Evolutionary conservation across 2,888 invertebrate species (phyloP), one percentile per base, ranked within the genome.

Genomic region (Stomorhina lunata): DNA sequence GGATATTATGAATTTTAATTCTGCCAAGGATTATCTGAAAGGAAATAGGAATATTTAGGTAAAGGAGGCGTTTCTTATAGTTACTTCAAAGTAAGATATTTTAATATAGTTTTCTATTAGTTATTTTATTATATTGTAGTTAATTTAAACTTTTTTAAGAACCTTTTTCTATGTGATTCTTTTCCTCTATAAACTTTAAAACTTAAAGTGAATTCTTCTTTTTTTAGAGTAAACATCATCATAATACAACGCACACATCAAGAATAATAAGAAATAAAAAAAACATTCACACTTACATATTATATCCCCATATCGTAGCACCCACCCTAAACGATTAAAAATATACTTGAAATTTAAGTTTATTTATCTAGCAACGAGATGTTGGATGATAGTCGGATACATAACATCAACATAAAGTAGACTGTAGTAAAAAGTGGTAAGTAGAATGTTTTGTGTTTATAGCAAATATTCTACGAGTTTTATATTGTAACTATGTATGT

Each of bases 301-400:
- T 34, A 3, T n/a, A 22, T 12, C 9, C 10, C 10, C 50, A 32
- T 50, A 25, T 25, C 22, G 1, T 22, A 25, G 25, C 1, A 10
- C n/a, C 17, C 27, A 37, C 25, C 10, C 12, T 15, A 25, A 40
- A 6, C 15, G 27, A 12, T 10, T 37, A 53, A 65, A 55, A 43
- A 45, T 50, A 7, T n/a, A 63, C 69, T 69, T 68, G 61, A 69
- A 69, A 77, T 63, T 63, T 69, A 69, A 69, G 69, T 69, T 69
- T 77, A 32, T 69, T 77, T 77, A 69, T 63, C 43, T 50, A 68
- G 50, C 50, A 77, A 68, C 22, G 59, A 40, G 40, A 40, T 68
- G 15, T 12, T n/a, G n/a, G 27, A 53, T 68, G 48, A 40, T 22
- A 53, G 53, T 7, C 37, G 22, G 37, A 22, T 61, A 61, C 59